Evolutionary conservation across 2,797 vertebrate species (phyloP).

Genomic region (Danio jaintianensis): DNA sequence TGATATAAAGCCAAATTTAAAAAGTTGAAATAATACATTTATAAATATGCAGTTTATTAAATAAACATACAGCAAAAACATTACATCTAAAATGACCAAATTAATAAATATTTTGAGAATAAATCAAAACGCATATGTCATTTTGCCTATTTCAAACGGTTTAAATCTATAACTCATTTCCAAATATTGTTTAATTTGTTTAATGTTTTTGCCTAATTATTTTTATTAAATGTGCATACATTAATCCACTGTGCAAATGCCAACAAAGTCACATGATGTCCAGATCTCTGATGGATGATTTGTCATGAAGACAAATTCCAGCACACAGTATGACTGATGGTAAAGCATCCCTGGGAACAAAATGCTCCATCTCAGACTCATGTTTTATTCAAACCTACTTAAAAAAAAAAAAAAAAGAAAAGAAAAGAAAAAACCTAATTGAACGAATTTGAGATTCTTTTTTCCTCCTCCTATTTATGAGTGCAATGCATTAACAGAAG

Average conservation of each 20-base stretch:
- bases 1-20: too few relatives aligned
- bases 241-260: neutral
- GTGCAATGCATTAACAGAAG: slow-evolving; percentile 64
- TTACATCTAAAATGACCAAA: neutral
- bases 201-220: neutral
- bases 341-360: slow-evolving; percentile 27
- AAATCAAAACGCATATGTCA: neutral
- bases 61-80: too few relatives aligned
- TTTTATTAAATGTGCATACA: too few relatives aligned
- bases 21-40: too few relatives aligned
- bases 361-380: slow-evolving; percentile 14
- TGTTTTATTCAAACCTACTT: slow-evolving; percentile 47
- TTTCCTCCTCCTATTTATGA: slow-evolving; percentile 55
- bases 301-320: slow-evolving; percentile 7
- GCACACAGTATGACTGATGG: neutral
- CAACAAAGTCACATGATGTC: neutral
- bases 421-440: slow-evolving; percentile 54
- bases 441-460: slow-evolving; percentile 46
- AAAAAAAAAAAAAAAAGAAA: slow-evolving; percentile 15
- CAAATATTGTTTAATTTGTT: neutral
- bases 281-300: neutral
- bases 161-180: neutral
- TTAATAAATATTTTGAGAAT: neutral
- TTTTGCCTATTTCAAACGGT: neutral
- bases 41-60: too few relatives aligned